Conservation (phyloP, 2,888 invertebrate species). For the Cantharis lateralis region DNA sequence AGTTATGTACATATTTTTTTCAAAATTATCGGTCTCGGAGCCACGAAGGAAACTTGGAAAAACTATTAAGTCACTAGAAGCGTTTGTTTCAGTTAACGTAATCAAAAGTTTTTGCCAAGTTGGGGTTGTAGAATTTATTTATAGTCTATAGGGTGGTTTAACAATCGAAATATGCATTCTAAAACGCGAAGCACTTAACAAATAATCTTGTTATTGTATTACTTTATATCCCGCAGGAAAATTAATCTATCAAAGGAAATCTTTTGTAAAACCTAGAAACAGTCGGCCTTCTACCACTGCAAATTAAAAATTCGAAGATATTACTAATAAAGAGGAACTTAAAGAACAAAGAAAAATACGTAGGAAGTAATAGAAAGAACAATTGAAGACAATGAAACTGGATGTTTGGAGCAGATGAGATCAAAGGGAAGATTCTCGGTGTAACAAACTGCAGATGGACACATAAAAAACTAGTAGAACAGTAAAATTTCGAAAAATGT, state of each 20-base stretch:
- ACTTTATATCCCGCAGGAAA: constrained; percentile 11
- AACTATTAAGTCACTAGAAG: constrained; percentile 38
- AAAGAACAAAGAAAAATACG: not conserved
- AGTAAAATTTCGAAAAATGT: not conserved
- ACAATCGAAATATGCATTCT: constrained; percentile 41
- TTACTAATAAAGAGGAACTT: too few species aligned
- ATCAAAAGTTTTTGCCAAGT: constrained; percentile 46
- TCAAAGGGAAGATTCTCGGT: not conserved
- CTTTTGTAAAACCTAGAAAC: not conserved
- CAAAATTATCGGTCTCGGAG: constrained; percentile 11
- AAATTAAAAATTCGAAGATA: not conserved
- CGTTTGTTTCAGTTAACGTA: constrained; percentile 48
- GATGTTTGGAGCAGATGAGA: not conserved
- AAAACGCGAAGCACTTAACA: constrained; percentile 17
- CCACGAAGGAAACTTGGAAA: constrained; percentile 29
- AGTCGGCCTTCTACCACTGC: not conserved
- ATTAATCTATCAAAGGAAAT: not conserved
- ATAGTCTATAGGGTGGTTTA: constrained; percentile 36
- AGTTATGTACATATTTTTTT: not conserved
- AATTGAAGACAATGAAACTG: not conserved
- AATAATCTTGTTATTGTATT: constrained; percentile 23
- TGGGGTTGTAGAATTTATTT: constrained; percentile 38
- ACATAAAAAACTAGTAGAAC: not conserved
- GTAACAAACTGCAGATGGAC: not conserved
- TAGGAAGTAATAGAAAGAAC: not conserved